Conservation (phyloP, 2,888 invertebrate genomes). For the Yponomeuta malinellus region DNA sequence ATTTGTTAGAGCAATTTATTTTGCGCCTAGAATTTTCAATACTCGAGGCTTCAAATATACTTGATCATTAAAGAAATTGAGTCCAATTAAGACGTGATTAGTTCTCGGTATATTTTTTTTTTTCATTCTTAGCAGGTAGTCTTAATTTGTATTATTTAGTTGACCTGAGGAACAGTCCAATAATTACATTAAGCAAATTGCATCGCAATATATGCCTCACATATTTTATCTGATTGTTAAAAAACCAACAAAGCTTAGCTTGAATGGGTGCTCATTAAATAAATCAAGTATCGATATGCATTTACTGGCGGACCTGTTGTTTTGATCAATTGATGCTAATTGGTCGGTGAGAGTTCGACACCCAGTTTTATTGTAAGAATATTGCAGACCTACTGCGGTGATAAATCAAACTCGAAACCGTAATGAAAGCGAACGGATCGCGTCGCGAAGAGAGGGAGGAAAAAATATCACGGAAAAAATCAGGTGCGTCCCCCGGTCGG, state of each 20-base stretch:
- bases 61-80: neutral
- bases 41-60: neutral
- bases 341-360: constrained; percentile 69
- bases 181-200: neutral
- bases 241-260: neutral
- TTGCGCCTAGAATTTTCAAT: neutral
- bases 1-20: neutral
- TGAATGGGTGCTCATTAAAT: constrained; percentile 2
- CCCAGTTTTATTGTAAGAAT: constrained; percentile 67
- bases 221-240: too few species aligned
- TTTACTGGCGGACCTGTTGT: constrained; percentile 33
- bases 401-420: constrained; percentile 77
- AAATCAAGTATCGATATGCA: constrained; percentile 17
- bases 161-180: neutral
- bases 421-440: constrained; percentile 77
- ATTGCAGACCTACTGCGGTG: constrained; percentile 71
- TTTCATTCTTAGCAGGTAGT: neutral
- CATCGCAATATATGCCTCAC: too few species aligned
- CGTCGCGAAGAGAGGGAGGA: constrained; percentile 74
- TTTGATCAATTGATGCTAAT: constrained; percentile 67
- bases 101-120: neutral
- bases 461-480: constrained; percentile 77
- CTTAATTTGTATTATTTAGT: neutral
- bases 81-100: neutral
- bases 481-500: constrained; percentile 74